Base-by-base conservation (phyloP, 2,113 vertebrate species). In the Anthoscopus minutus region DNA sequence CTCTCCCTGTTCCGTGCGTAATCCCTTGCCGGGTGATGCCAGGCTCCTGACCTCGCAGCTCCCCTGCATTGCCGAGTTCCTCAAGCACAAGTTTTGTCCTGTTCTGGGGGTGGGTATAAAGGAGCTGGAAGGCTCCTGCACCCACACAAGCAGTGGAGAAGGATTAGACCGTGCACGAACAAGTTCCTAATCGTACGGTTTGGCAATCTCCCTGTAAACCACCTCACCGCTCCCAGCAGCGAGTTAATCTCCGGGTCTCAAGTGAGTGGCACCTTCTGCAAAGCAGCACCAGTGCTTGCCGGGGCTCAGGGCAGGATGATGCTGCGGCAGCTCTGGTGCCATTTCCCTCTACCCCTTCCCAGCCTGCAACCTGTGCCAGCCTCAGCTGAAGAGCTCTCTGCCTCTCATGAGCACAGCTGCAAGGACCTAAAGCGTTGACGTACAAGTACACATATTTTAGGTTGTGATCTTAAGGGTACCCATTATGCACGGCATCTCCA, bases 121-220 rank as follows among this genome's bases (percentile, higher is more conserved):
- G 82, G 58, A 94, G 71, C 74, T 93, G 89, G 58, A 83, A 95
- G 67, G 92, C 54, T 94, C 44, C 65, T 84, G 92, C 92, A 93
- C 93, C 92, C 86, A 95, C 92, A 96, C 80, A 86, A 61, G 81
- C 56, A 7, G 79, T 6, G 50, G 57, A 54, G 64, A 81, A 90
- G 82, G 77, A 90, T 95, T 93, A 96, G 82, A 57, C 95, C 3
- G 2, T 93, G 93, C 80, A 92, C 8, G 92, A 90, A 96, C 95
- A 97, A 96, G 93, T 94, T 69, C 37, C 80, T 83, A 50, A 93
- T 91, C 70, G 13, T 40, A 61, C 4, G 1, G 58, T 94, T 97
- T 93, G 76, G 94, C 88, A 96, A 86, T 81, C 72, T 76, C 60
- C 27, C 0, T 23, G 51, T 1, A 56, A 70, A 3, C 25, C 67